A percentile compares a stretch with the other conserved stretches of the same genome.
phyloP scores from a whole-genome alignment of 1,140 invertebrate genomes.

The Eurosta solidaginis region DNA sequence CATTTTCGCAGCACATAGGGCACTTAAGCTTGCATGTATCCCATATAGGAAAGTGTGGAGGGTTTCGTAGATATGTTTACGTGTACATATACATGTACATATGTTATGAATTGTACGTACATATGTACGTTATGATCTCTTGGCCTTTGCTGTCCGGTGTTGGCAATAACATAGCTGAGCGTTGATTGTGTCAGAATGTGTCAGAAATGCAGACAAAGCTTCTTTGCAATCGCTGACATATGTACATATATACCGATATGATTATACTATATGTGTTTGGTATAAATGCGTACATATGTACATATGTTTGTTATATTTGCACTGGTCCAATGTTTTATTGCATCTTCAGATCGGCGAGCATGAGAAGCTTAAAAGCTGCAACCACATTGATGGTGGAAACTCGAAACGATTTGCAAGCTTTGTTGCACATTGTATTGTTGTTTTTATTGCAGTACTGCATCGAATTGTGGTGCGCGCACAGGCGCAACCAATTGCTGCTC shows the following conservation, averaged over 20 bases:
- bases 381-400: neutral
- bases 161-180: slow-evolving; percentile 2
- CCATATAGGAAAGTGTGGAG: too few relatives aligned
- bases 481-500: slow-evolving; percentile 9
- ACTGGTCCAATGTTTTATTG: neutral
- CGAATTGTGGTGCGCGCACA: slow-evolving; percentile 12
- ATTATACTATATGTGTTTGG: neutral
- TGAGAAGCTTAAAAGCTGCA: too few relatives aligned
- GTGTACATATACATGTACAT: neutral
- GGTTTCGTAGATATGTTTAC: neutral
- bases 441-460: neutral
- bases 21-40: neutral
- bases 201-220: slow-evolving; percentile 25
- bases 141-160: neutral
- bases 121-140: neutral
- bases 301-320: neutral
- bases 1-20: neutral
- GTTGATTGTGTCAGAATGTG: slow-evolving; percentile 21
- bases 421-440: neutral
- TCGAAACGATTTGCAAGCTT: neutral
- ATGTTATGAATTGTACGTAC: too few relatives aligned
- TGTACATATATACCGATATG: neutral
- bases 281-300: neutral
- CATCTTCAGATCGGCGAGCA: neutral
- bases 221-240: neutral